Evolutionary conservation across 2,113 vertebrate species (phyloP).

Genomic region (Aphelocoma coerulescens): DNA sequence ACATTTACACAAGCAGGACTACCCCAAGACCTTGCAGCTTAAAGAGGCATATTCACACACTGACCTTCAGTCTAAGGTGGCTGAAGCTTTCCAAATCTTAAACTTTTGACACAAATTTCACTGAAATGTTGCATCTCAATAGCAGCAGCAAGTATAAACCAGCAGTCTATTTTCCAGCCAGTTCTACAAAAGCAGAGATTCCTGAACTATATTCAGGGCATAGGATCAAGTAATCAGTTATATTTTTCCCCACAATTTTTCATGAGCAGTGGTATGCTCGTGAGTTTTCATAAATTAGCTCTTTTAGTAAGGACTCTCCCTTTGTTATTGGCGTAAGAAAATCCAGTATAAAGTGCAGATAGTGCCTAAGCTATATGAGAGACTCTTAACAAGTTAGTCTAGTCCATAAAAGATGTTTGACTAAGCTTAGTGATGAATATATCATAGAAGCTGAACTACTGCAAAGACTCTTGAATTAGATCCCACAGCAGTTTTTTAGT

Average conservation of each 20-base stretch:
- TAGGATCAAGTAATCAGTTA: neutral
- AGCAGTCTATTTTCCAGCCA: neutral
- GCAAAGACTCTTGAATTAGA: neutral
- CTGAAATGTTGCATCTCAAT: neutral
- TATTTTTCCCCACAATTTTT: neutral
- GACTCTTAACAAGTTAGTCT: neutral
- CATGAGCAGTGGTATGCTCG: neutral
- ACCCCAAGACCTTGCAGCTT: neutral
- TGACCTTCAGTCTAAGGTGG: neutral
- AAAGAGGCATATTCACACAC: neutral
- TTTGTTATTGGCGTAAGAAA: neutral
- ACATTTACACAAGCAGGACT: neutral
- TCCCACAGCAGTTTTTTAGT: neutral
- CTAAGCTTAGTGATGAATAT: neutral
- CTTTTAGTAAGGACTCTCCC: neutral
- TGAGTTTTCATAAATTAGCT: no score
- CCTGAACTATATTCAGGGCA: neutral
- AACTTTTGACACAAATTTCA: neutral
- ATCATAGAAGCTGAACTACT: neutral
- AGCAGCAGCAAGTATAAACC: neutral
- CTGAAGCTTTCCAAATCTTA: neutral
- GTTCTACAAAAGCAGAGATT: neutral
- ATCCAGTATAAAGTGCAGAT: neutral
- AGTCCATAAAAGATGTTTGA: neutral
- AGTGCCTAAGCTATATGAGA: neutral